Evolutionary conservation across 64 coral and sea anemone species (phyloP), one percentile per base, ranked within the genome.

Genomic region (Acropora tenuis): DNA sequence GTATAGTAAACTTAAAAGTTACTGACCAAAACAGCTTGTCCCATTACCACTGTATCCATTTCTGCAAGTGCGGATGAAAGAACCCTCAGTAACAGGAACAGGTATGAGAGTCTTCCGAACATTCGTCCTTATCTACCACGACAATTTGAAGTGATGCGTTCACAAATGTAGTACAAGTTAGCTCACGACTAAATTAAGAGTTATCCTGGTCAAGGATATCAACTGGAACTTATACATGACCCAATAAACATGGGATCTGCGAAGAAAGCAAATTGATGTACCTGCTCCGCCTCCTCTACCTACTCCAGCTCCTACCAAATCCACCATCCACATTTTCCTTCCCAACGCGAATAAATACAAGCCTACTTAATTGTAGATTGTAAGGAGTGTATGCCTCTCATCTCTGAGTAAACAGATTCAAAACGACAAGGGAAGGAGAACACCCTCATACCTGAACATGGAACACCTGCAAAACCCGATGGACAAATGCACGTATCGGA

Each of bases 41-140:
- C 85, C 85, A 46, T 88, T 69, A 20, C 85, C 85, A 12, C 41
- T 53, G 19, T 47, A 88, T 57, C 85, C 85, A 52, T 13, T n/a
- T 5, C 75, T 88, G n/a, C 85, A 88, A 6, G 85, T 9, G 42
- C 85, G 75, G 30, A 10, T 88, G 50, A 88, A 88, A 1, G 63
- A 47, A 8, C 67, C 85, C 13, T 30, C 46, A 47, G 85, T 88
- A 75, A 75, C 75, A 3, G 41, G 73, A 69, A 52, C 85, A 88
- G 8, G 43, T 19, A 48, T 88, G 85, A 20, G 85, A 49, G 13
- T 41, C 61, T 4, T 43, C 4, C 3, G 47, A 17, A 20, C 85
- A 88, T 88, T 88, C 85, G 18, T 88, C 47, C 2, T 12, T 88
- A 41, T 88, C 85, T 88, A 20, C 15, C 59, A 74, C 8, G 52